Evolutionary conservation across 2,113 vertebrate species (phyloP).

Genomic region (Brienomyrus brachyistius): DNA sequence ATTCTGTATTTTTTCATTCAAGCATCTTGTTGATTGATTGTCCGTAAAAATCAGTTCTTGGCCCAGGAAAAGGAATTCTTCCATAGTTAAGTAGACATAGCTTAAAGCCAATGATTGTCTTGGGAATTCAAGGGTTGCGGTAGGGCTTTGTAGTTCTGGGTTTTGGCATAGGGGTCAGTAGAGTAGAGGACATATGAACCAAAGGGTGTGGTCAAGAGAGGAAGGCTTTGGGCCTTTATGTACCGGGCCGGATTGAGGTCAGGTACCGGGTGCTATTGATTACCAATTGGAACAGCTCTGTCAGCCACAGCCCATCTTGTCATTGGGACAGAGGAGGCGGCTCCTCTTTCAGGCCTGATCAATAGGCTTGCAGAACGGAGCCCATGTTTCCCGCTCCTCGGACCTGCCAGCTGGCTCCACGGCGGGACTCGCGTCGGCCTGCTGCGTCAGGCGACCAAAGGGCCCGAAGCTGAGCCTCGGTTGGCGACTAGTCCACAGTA

Average conservation of each 20-base stretch:
- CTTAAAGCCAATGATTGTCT: background rate
- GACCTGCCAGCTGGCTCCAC: constrained; percentile 15
- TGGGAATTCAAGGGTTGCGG: background rate
- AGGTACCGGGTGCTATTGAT: constrained; percentile 51
- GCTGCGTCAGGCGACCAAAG: background rate
- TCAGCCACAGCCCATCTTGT: constrained; percentile 50
- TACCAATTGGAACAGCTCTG: constrained; percentile 32
- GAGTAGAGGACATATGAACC: background rate
- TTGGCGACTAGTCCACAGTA: background rate
- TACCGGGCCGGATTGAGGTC: constrained; percentile 23
- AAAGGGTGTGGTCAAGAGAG: background rate
- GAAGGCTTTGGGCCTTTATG: background rate
- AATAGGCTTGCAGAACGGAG: constrained; percentile 60
- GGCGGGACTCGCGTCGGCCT: background rate
- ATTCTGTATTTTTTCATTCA: constrained; percentile 2
- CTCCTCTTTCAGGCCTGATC: constrained; percentile 57
- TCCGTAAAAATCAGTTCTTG: background rate
- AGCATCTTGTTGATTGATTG: background rate
- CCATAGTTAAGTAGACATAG: constrained; percentile 1
- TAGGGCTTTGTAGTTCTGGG: background rate
- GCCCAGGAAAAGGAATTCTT: background rate
- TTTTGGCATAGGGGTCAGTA: background rate
- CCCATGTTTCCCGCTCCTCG: constrained; percentile 62
- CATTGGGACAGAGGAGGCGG: constrained; percentile 51
- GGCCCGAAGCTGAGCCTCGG: background rate